Base-by-base conservation (phyloP, 2,888 invertebrate genomes). In the Zaprionus obscuricornis region DNA sequence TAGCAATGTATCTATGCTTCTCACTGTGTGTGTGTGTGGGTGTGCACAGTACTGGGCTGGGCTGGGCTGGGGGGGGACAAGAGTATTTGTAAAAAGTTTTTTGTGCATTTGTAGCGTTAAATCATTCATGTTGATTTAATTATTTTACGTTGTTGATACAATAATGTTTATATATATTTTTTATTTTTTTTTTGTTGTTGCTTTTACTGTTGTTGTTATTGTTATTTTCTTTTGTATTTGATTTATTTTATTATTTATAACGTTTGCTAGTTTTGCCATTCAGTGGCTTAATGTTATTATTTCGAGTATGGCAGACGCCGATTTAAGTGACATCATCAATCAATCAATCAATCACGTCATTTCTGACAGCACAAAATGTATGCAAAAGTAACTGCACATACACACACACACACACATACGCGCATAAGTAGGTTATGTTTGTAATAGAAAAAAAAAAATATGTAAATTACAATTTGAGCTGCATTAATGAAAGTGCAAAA, bases 41-140 rank as follows among this genome's bases (percentile, higher is more conserved):
- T 29, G 65, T 37, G 37, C 14, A 40, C 27, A 17, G 33, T 34
- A 34, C 36, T 34, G 60, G 16, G 13, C 31, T 3, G 42, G 14
- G 33, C 10, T 11, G 22, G 11, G 20, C 31, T 2, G 5, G 3
- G 20, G 3, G 45, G 13, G 17, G 8, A 7, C 33, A 36, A 26
- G 52, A 14, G 31, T 31, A 14, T 49, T 47, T 57, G 60, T 52
- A 29, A 31, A 64, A 62, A 50, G 73, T 84, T 83, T 77, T 77
- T 66, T 66, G 47, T 74, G 79, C 79, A 83, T 78, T 78, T 83
- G 84, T 46, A 64, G 68, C 75, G 73, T 82, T 85, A 85, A 85
- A 85, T 85, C 82, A 85, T 82, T 82, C 77, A 73, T 79, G 82
- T 79, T 76, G 85, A 85, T 85, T 85, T 85, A 79, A 84, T 85